A percentile compares a stretch with the other conserved stretches of the same genome.
These are phyloP conservation scores for Diabrotica virgifera DNA, from an alignment of 1,140 invertebrate species.

Conservation along the genomic window DNA sequence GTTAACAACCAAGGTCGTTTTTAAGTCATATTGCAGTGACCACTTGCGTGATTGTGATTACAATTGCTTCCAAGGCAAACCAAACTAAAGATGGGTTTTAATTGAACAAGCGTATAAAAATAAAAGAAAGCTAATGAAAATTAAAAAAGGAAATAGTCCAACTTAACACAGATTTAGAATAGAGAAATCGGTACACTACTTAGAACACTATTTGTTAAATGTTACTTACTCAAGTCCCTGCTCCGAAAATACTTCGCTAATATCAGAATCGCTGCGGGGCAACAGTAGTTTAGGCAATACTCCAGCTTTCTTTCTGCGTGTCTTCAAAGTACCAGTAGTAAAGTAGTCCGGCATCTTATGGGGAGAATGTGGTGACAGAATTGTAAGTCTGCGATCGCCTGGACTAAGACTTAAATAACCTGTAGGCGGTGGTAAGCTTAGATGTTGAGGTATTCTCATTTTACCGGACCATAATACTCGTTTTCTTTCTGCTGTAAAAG, in stretches of 20 bases:
- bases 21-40: no score
- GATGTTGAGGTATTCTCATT: conserved; percentile 59
- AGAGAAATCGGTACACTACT: no score
- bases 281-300: conserved; percentile 72
- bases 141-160: no score
- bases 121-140: no score
- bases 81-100: no score
- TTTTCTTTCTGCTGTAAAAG: conserved; percentile 57
- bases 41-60: no score
- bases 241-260: conserved; percentile 60
- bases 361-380: conserved; percentile 72
- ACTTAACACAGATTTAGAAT: no score
- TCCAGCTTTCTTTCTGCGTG: conserved; percentile 67
- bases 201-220: no score
- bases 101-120: no score
- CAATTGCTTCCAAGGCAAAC: no score
- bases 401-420: conserved; percentile 52
- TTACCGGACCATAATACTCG: conserved; percentile 64
- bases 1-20: no score
- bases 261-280: conserved; percentile 67
- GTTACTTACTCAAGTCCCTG: conserved; percentile 60
- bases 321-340: conserved; percentile 58
- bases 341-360: conserved; percentile 58
- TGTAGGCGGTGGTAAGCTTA: conserved; percentile 63
- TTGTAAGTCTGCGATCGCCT: conserved; percentile 62